Evolutionary conservation across 2,113 vertebrate genomes (phyloP).

Genomic region (Ondatra zibethicus): DNA sequence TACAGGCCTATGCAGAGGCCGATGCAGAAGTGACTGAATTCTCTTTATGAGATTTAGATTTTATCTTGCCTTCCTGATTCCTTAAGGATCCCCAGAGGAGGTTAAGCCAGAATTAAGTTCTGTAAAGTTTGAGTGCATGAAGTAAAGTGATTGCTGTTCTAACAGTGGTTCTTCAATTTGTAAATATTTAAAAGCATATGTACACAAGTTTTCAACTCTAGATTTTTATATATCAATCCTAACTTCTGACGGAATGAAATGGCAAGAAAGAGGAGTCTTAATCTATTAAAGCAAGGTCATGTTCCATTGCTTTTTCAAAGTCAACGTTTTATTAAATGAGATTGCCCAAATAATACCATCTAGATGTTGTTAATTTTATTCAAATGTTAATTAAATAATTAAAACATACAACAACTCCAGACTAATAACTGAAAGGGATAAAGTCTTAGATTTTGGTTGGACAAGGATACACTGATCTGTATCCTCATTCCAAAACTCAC

Average conservation of each 20-base stretch:
- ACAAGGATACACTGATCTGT: background rate
- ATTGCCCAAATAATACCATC: background rate
- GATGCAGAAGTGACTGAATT: background rate
- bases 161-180: background rate
- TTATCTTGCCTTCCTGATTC: background rate
- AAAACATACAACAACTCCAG: background rate
- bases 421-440: background rate
- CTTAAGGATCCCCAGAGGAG: background rate
- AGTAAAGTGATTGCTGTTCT: background rate
- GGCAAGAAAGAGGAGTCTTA: background rate
- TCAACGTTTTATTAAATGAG: background rate
- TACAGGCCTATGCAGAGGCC: too few relatives aligned
- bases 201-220: background rate
- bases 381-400: slow-evolving; percentile 30
- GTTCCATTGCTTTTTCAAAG: slow-evolving; percentile 36
- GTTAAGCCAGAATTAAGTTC: background rate
- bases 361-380: background rate
- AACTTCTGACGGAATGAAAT: slow-evolving; percentile 23
- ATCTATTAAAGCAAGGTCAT: background rate
- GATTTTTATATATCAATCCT: slow-evolving; percentile 16
- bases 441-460: background rate
- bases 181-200: slow-evolving; percentile 19
- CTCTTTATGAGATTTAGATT: slow-evolving; percentile 23
- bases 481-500: background rate
- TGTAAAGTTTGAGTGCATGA: background rate